These are phyloP conservation scores for Emydoidea blandingii DNA, from an alignment of 2,797 vertebrate species.

Conservation along the genomic window DNA sequence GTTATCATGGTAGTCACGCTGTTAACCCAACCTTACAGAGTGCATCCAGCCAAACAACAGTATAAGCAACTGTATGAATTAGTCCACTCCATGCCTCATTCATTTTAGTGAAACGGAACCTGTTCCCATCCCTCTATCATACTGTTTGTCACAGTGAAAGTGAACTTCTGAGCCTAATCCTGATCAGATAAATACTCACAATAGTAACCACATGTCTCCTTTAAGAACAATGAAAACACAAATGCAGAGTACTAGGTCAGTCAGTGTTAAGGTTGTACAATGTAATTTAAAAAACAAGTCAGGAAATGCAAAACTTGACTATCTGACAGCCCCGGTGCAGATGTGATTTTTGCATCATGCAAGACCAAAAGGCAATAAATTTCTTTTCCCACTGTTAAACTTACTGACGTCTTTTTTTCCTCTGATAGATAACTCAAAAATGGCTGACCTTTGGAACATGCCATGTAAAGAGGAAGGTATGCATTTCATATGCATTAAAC, in stretches of 20 bases:
- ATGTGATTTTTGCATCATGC: background rate
- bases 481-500: background rate
- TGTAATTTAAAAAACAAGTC: background rate
- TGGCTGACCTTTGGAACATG: fast-evolving
- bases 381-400: background rate
- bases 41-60: slow-evolving; percentile 20
- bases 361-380: background rate
- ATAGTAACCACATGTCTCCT: background rate
- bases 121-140: background rate
- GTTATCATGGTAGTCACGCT: slow-evolving; percentile 44
- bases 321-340: background rate
- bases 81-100: slow-evolving; percentile 33
- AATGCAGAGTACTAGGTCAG: background rate
- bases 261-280: background rate
- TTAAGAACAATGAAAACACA: background rate
- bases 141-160: background rate
- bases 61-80: slow-evolving; percentile 7
- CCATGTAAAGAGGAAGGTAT: background rate
- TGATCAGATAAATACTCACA: background rate
- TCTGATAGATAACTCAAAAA: background rate
- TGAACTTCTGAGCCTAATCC: background rate
- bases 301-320: background rate
- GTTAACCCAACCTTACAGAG: slow-evolving; percentile 60
- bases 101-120: background rate
- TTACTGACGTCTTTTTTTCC: background rate